Evolutionary conservation across 2,888 invertebrate genomes (phyloP), one percentile per base, ranked within the genome.

Genomic region (Anarsia innoxiella): DNA sequence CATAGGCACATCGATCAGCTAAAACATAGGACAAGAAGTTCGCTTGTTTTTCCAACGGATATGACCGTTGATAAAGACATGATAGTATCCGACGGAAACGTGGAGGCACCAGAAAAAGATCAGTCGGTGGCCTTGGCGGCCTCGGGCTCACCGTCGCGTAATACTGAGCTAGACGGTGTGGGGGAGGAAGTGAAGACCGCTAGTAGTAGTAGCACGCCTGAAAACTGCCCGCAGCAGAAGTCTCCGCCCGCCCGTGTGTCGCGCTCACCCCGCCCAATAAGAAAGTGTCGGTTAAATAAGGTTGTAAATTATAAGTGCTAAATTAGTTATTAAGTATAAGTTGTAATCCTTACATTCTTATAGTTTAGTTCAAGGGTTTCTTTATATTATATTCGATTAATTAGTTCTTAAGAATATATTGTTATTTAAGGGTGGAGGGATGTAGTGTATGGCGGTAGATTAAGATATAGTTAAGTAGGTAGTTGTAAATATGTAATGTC

Each of bases 1-100:
- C 32, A 32, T 32, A 8, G 23, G 2, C 32, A 32, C 12, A 32
- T 32, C 11, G 32, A 32, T 12, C 32, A 32, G 12, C n/a, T 32
- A 23, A 16, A 10, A 13, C 10, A 6, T 1, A 5, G 23, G 10
- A 6, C 23, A 3, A 19, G 32, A 9, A 31, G 31, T 3, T 32
- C 32, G 2, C 23, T 32, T 8, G 13, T 19, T 12, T 32, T 11
- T 12, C 19, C 19, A 23, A 8, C 16, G n/a, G n/a, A n/a, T n/a
- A n/a, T n/a, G n/a, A n/a, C n/a, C n/a, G n/a, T n/a, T n/a, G n/a
- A n/a, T n/a, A 19, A 8, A 19, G 8, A 8, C 19, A 3, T 19
- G 19, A 3, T 3, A 8, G 19, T 3, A 19, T 5, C 19, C 3
- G 8, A 19, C 19, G 4, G n/a, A n/a, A n/a, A 3, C 4, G 8